Conservation (phyloP, 2,888 invertebrate species). For the Ypsolopha sequella region DNA sequence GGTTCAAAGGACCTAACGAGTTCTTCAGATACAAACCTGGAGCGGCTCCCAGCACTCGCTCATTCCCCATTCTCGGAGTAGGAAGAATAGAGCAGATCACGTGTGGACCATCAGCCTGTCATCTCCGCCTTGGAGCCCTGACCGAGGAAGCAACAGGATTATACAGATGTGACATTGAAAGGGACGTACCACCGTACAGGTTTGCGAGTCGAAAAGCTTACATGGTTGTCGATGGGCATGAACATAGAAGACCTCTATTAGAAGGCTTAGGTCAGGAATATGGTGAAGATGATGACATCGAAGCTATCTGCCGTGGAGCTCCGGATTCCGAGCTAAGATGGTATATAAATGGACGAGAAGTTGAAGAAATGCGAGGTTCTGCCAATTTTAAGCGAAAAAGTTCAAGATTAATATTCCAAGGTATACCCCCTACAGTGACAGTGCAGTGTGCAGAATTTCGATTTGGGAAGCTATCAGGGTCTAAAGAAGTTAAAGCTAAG, state of each 20-base stretch:
- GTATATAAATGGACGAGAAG: slow-evolving; percentile 50
- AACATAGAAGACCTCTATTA: slow-evolving; percentile 37
- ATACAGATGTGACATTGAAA: slow-evolving; percentile 55
- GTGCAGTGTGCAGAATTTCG: slow-evolving; percentile 62
- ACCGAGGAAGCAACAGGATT: slow-evolving; percentile 50
- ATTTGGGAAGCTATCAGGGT: slow-evolving; percentile 53
- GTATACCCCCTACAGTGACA: slow-evolving; percentile 56
- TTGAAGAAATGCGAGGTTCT: slow-evolving; percentile 33
- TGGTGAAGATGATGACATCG: slow-evolving; percentile 42
- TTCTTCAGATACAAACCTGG: slow-evolving; percentile 58
- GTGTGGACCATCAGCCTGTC: slow-evolving; percentile 49
- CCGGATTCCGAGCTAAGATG: slow-evolving; percentile 44
- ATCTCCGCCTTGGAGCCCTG: slow-evolving; percentile 37
- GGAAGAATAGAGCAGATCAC: slow-evolving; percentile 40
- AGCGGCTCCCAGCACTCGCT: slow-evolving; percentile 41
- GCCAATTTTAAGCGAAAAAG: slow-evolving; percentile 30
- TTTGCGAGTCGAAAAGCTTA: slow-evolving; percentile 40
- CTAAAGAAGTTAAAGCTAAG: slow-evolving; percentile 34
- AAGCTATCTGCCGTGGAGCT: slow-evolving; percentile 45
- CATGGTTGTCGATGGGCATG: slow-evolving; percentile 46
- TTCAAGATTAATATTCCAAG: slow-evolving; percentile 40
- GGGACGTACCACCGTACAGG: slow-evolving; percentile 44
- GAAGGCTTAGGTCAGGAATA: slow-evolving; percentile 45
- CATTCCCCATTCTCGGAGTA: slow-evolving; percentile 46
- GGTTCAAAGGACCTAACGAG: slow-evolving; percentile 52